Evolutionary conservation across 2,888 invertebrate genomes (phyloP).

Genomic region (Conops quadrifasciatus): DNA sequence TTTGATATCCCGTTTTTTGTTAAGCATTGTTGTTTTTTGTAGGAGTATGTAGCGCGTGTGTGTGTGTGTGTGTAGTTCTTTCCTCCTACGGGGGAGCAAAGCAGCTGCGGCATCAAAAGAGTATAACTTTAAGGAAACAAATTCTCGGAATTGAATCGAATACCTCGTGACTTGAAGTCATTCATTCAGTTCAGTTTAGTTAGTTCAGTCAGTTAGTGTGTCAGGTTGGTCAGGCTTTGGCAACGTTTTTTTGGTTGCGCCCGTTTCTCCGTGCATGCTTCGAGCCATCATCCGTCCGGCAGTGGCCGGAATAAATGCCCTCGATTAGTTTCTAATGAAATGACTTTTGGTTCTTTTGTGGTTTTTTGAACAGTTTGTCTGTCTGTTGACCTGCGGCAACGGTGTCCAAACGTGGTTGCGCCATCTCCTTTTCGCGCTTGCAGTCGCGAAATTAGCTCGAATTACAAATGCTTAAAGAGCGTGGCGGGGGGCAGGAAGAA

Average conservation of each 20-base stretch:
- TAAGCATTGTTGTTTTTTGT: neutral
- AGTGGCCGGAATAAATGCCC: constrained; percentile 21
- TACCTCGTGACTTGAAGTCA: constrained; percentile 48
- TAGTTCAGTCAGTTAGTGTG: constrained; percentile 18
- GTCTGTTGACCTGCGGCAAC: neutral
- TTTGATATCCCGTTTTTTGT: constrained; percentile 41
- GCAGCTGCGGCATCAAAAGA: constrained; percentile 40
- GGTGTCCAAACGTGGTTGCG: neutral
- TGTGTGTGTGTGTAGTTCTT: neutral
- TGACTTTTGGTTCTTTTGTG: constrained; percentile 20
- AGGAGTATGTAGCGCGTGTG: neutral
- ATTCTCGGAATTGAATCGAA: constrained; percentile 63
- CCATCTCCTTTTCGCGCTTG: neutral
- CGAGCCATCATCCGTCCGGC: neutral
- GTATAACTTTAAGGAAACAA: constrained; percentile 51
- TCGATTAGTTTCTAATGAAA: constrained; percentile 41
- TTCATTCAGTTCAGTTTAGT: neutral
- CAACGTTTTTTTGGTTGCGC: neutral
- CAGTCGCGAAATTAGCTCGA: constrained; percentile 13
- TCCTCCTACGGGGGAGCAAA: neutral
- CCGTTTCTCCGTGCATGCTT: too few species aligned
- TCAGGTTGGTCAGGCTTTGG: constrained; percentile 19
- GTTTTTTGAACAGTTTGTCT: constrained; percentile 15
- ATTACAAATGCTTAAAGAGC: constrained; percentile 4
- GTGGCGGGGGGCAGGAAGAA: too few species aligned